Conservation (phyloP, 2,888 invertebrate genomes). For the Argyresthia albistria region DNA sequence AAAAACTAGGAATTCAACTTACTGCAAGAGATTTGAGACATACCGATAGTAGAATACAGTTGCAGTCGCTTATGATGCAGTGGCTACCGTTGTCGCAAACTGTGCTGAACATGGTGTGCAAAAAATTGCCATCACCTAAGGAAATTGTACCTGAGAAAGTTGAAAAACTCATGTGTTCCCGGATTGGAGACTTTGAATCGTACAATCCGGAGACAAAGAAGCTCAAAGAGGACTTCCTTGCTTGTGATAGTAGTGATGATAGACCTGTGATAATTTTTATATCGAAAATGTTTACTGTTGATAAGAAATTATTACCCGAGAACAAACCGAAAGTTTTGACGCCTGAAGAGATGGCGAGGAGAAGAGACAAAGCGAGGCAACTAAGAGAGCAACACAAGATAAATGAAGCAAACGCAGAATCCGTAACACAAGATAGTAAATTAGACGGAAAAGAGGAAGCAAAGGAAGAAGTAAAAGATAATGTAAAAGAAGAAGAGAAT, state of each 20-base stretch:
- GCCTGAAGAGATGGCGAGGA: constrained; percentile 78
- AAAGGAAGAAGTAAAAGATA: constrained; percentile 50
- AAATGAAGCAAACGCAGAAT: constrained; percentile 23
- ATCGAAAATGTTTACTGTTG: constrained; percentile 93
- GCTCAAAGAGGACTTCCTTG: constrained; percentile 78
- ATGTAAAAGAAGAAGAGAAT: constrained; percentile 28
- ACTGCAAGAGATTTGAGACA: constrained; percentile 83
- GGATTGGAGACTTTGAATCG: constrained; percentile 76
- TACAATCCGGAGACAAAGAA: constrained; percentile 79
- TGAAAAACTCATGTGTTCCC: constrained; percentile 85
- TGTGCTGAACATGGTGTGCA: constrained; percentile 86
- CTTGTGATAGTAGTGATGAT: constrained; percentile 76
- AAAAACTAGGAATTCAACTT: constrained; percentile 83
- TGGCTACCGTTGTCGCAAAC: constrained; percentile 92
- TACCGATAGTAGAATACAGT: constrained; percentile 82
- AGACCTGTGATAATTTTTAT: constrained; percentile 82
- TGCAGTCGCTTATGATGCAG: constrained; percentile 87
- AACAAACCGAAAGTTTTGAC: constrained; percentile 85
- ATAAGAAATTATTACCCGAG: constrained; percentile 81
- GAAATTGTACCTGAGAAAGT: constrained; percentile 83
- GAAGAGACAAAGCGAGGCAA: constrained; percentile 78
- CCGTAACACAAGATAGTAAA: constrained; percentile 21
- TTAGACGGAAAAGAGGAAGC: constrained; percentile 19
- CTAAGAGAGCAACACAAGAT: constrained; percentile 73
- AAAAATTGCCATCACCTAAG: constrained; percentile 86